These are phyloP conservation scores for Sycophila sp. DNA, from an alignment of 1,140 invertebrate species.

Conservation along the genomic window DNA sequence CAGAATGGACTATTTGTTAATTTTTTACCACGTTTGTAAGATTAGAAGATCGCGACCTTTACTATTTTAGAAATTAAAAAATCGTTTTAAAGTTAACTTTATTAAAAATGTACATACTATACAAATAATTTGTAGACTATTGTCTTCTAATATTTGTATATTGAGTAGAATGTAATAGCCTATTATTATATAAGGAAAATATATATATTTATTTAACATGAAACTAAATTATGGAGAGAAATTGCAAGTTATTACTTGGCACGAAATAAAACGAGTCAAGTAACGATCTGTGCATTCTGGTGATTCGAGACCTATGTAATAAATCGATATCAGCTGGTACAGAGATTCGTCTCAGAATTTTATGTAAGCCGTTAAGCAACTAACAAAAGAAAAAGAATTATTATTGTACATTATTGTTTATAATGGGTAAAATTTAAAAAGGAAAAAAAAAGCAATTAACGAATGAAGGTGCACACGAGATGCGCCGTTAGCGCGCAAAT, in stretches of 20 bases:
- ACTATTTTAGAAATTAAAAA: too few relatives aligned
- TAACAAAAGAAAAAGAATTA: conserved; percentile 31
- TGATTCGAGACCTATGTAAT: not conserved
- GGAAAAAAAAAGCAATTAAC: conserved; percentile 21
- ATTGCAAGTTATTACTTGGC: not conserved
- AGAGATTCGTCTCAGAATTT: conserved; percentile 7
- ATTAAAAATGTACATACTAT: conserved; percentile 50
- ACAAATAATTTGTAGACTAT: not conserved
- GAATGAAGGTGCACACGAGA: not conserved
- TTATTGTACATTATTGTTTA: conserved; percentile 50
- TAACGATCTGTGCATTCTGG: conserved; percentile 5
- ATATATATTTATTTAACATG: not conserved
- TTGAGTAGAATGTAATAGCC: too few relatives aligned
- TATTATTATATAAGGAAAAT: too few relatives aligned
- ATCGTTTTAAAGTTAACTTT: conserved; percentile 35
- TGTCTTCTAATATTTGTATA: not conserved
- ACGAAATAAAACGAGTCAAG: not conserved
- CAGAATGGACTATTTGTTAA: not conserved
- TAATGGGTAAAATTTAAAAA: conserved; percentile 34
- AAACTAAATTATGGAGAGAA: not conserved
- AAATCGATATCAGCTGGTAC: conserved; percentile 1
- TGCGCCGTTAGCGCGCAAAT: conserved; percentile 41
- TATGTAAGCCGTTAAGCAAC: conserved; percentile 30
- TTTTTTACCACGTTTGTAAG: not conserved
- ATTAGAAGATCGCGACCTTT: too few relatives aligned